These are phyloP conservation scores for Scarus forsteni DNA, from an alignment of 2,797 vertebrate species.

Conservation along the genomic window DNA sequence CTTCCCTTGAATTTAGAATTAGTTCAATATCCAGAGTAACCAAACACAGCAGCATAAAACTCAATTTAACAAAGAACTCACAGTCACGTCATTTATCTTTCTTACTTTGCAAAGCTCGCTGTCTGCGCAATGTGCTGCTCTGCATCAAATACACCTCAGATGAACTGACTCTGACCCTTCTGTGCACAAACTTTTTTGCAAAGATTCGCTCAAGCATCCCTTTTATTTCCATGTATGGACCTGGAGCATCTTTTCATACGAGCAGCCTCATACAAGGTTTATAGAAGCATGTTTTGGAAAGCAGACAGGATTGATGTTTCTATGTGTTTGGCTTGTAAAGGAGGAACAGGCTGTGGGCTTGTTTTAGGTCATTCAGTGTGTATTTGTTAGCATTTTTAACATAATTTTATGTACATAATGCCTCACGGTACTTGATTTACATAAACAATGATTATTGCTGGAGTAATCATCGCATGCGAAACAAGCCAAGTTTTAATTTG, in stretches of 20 bases:
- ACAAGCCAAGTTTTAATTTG: too few species aligned
- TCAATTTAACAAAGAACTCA: slow-evolving; percentile 4
- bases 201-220: slow-evolving; percentile 17
- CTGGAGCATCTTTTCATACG: slow-evolving; percentile 20
- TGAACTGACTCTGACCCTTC: slow-evolving; percentile 27
- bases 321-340: slow-evolving; percentile 8
- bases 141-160: slow-evolving; percentile 40
- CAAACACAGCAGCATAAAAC: not conserved
- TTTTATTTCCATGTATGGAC: slow-evolving; percentile 42
- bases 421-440: too few species aligned
- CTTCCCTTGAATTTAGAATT: not conserved
- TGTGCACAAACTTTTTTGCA: slow-evolving; percentile 17
- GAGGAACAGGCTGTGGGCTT: slow-evolving; percentile 21
- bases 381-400: not conserved
- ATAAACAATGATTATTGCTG: too few species aligned
- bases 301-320: slow-evolving; percentile 25
- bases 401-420: not conserved
- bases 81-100: slow-evolving; percentile 6
- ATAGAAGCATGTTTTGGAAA: slow-evolving; percentile 22
- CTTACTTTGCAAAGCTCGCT: not conserved
- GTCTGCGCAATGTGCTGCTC: slow-evolving; percentile 23
- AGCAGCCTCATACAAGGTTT: not conserved
- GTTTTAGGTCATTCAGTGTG: slow-evolving; percentile 6
- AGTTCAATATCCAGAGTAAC: not conserved
- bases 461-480: too few species aligned